Conservation (phyloP, 2,113 vertebrate species). For the Noctilio leporinus region DNA sequence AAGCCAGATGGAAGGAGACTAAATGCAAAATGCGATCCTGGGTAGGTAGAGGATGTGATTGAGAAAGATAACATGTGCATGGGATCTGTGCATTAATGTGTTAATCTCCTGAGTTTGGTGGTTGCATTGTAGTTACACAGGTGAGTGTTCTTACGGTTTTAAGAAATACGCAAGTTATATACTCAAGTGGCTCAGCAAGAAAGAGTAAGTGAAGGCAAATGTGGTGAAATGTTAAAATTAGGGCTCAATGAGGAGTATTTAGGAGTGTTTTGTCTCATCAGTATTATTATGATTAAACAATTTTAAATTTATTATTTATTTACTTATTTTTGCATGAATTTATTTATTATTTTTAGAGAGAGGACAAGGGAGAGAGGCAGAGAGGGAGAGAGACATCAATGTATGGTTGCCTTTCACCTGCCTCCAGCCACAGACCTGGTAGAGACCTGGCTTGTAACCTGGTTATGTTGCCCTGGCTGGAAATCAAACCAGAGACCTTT, state of each 20-base stretch:
- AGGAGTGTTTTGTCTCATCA: background rate
- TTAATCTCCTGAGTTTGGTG: background rate
- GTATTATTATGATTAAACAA: too few species aligned
- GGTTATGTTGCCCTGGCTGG: too few species aligned
- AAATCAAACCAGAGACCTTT: too few species aligned
- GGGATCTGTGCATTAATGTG: background rate
- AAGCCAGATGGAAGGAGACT: background rate
- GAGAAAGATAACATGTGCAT: background rate
- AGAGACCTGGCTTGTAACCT: too few species aligned
- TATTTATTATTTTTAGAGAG: too few species aligned
- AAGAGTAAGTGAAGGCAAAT: background rate
- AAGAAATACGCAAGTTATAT: background rate
- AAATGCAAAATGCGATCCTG: background rate
- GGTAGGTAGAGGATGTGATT: background rate
- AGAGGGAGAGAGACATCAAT: too few species aligned
- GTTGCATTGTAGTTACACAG: background rate
- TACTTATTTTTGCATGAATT: too few species aligned
- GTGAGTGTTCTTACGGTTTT: background rate
- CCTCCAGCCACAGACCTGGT: too few species aligned
- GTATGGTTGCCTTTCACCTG: too few species aligned
- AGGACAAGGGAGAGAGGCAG: too few species aligned
- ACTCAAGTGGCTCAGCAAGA: background rate
- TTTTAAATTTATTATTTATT: too few species aligned
- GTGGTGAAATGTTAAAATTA: background rate
- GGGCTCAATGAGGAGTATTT: background rate